A percentile compares a stretch with the other conserved stretches of the same genome.
These are phyloP conservation scores for Oncorhynchus clarkii DNA, from an alignment of 2,113 vertebrate species.

Conservation along the genomic window DNA sequence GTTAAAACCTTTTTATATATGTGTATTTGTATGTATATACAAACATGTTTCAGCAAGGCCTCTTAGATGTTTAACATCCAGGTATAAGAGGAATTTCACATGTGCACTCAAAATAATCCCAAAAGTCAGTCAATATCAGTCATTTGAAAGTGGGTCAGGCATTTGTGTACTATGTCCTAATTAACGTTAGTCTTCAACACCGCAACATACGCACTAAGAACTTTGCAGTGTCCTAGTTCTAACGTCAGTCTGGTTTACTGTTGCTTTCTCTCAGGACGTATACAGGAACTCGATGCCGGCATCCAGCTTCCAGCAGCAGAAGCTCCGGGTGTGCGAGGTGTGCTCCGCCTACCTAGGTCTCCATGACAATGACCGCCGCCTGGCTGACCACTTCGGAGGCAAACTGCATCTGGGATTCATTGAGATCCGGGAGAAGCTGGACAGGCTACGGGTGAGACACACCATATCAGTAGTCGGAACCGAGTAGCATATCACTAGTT, in stretches of 20 bases:
- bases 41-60: no score
- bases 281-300: constrained; percentile 99
- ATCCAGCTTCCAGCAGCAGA: constrained; percentile 98
- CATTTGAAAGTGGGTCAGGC: no score
- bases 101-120: no score
- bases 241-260: background rate
- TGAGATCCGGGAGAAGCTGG: constrained; percentile 97
- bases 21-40: no score
- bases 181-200: background rate
- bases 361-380: constrained; percentile 94
- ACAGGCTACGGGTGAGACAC: constrained; percentile 87
- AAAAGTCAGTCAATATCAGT: no score
- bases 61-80: no score
- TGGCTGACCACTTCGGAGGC: constrained; percentile 97
- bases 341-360: constrained; percentile 97
- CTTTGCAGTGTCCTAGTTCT: background rate
- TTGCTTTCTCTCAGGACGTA: constrained; percentile 79
- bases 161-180: background rate
- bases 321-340: constrained; percentile 95
- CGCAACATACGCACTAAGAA: no score
- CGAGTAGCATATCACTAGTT: no score
- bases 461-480: no score
- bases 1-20: no score
- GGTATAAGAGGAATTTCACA: no score
- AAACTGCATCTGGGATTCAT: constrained; percentile 98